Evolutionary conservation across 23 tunicate genomes (phyloP).

Genomic region (Ascidia mentula): DNA sequence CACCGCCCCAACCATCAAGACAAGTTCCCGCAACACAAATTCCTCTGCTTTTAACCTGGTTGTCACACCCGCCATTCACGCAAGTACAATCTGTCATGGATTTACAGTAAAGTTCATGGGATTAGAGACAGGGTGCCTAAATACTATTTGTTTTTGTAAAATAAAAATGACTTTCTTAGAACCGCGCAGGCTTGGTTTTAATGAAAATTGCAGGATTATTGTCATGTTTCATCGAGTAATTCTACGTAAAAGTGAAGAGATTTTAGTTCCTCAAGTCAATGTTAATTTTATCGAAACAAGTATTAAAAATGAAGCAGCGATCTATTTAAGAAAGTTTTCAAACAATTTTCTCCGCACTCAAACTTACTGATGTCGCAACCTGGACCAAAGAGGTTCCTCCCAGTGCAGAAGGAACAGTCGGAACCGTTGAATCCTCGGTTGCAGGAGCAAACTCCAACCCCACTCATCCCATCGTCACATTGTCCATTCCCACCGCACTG

Average conservation of each 20-base stretch:
- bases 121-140: too few relatives aligned
- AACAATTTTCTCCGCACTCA: too few relatives aligned
- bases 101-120: too few relatives aligned
- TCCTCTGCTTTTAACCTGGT: slow-evolving; percentile 42
- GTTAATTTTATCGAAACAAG: too few relatives aligned
- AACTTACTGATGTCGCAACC: slow-evolving; percentile 54
- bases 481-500: slow-evolving; percentile 62
- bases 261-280: too few relatives aligned
- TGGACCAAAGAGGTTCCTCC: slow-evolving; percentile 31
- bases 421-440: slow-evolving; percentile 21
- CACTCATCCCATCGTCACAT: slow-evolving; percentile 57
- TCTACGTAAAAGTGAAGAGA: too few relatives aligned
- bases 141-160: neutral
- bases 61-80: slow-evolving; percentile 56
- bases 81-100: slow-evolving; percentile 60
- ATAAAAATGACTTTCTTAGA: neutral
- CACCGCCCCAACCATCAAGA: slow-evolving; percentile 63
- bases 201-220: too few relatives aligned
- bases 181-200: too few relatives aligned
- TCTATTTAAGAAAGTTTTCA: too few relatives aligned
- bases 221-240: too few relatives aligned
- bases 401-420: slow-evolving; percentile 54
- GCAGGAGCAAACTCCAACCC: slow-evolving; percentile 60
- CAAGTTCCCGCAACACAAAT: slow-evolving; percentile 58
- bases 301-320: too few relatives aligned